These are phyloP conservation scores for Cliona cf. orientalis DNA, from an alignment of 37 sponge, comb jelly and placozoan species.

Conservation along the genomic window DNA sequence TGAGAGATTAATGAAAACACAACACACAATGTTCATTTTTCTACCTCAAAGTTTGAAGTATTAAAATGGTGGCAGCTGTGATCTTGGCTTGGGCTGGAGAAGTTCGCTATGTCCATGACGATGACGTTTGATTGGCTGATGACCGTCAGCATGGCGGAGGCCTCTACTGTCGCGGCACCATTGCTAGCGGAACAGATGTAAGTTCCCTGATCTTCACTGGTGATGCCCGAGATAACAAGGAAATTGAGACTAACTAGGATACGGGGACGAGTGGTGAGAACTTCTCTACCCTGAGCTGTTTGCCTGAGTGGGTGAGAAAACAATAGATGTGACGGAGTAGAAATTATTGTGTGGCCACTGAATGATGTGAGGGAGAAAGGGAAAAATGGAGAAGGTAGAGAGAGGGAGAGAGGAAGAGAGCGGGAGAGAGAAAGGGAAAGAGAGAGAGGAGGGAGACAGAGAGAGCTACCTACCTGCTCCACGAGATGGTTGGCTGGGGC, in stretches of 20 bases:
- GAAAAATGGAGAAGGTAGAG: background rate
- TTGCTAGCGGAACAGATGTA: slow-evolving; percentile 69
- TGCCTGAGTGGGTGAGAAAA: too few species aligned
- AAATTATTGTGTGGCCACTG: too few species aligned
- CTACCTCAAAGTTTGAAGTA: slow-evolving; percentile 23
- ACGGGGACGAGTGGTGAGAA: background rate
- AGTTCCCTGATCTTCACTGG: slow-evolving; percentile 42
- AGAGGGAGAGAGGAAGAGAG: background rate
- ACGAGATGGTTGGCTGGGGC: slow-evolving; percentile 53
- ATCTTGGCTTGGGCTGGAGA: slow-evolving; percentile 15
- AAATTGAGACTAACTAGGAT: background rate
- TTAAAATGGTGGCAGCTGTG: slow-evolving; percentile 31
- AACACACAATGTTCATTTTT: background rate
- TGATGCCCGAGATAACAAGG: slow-evolving; percentile 31
- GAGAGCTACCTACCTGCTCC: slow-evolving; percentile 38
- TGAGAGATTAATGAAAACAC: background rate
- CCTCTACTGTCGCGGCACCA: slow-evolving; percentile 16
- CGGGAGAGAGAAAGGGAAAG: background rate
- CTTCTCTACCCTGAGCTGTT: background rate
- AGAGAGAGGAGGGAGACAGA: too few species aligned
- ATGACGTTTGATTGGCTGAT: slow-evolving; percentile 19
- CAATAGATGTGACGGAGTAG: too few species aligned
- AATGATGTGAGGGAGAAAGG: too few species aligned
- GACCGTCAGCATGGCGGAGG: slow-evolving; percentile 28
- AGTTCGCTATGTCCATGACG: slow-evolving; percentile 8